Conservation (phyloP, 2,113 vertebrate species). For the Cettia cetti region DNA sequence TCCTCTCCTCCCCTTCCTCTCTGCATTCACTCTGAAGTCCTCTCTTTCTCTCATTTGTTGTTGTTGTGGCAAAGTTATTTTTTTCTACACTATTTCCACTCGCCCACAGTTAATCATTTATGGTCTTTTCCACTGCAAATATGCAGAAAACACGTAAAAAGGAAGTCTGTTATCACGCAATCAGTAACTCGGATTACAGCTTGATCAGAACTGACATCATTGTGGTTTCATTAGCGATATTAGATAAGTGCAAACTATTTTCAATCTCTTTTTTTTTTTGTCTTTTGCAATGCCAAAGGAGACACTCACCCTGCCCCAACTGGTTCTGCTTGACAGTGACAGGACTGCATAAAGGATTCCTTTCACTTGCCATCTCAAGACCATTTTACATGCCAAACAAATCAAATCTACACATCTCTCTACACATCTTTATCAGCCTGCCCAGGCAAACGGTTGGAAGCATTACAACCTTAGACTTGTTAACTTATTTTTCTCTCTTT, state of each 20-base stretch:
- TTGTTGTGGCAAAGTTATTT: conserved; percentile 79
- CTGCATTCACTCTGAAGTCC: conserved; percentile 58
- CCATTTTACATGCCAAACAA: conserved; percentile 1
- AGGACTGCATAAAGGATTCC: background rate
- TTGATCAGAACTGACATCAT: conserved; percentile 82
- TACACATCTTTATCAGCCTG: conserved; percentile 7
- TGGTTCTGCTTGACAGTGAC: background rate
- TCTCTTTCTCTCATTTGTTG: conserved; percentile 67
- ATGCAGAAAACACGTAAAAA: conserved; percentile 74
- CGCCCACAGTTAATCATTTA: conserved; percentile 78
- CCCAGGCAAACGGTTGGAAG: conserved; percentile 36
- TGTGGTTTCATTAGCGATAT: conserved; percentile 78
- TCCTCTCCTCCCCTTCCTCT: conserved; percentile 53
- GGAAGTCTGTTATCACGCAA: conserved; percentile 77
- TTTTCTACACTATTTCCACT: conserved; percentile 82
- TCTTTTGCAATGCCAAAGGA: conserved; percentile 26
- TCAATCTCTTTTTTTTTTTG: conserved; percentile 30
- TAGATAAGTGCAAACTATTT: conserved; percentile 66
- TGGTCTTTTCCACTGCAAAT: conserved; percentile 78
- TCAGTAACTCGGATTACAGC: conserved; percentile 72
- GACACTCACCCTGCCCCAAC: background rate
- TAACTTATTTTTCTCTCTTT: conserved; percentile 74
- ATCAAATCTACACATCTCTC: background rate
- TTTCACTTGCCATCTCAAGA: conserved; percentile 31
- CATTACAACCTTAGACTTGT: conserved; percentile 65